Evolutionary conservation across 2,888 invertebrate species (phyloP).

Genomic region (Erannis defoliaria): DNA sequence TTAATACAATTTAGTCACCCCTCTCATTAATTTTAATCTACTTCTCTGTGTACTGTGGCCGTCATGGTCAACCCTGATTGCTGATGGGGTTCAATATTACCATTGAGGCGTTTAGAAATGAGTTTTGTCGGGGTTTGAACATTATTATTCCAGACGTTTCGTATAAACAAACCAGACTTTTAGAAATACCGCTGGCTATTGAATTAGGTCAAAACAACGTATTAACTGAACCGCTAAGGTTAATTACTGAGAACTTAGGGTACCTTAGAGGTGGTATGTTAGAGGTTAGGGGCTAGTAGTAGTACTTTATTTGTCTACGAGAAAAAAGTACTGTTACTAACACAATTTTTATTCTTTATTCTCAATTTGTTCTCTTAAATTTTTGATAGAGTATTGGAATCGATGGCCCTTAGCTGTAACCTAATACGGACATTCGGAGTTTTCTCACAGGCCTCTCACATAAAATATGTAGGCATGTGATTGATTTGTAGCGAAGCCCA

Average conservation of each 20-base stretch:
- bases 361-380: too few species aligned
- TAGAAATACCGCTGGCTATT: slow-evolving; percentile 23
- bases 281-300: too few species aligned
- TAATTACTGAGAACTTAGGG: not conserved
- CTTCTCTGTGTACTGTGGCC: slow-evolving; percentile 54
- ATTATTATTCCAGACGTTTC: slow-evolving; percentile 18
- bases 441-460: slow-evolving; percentile 31
- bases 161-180: slow-evolving; percentile 21
- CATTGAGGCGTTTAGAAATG: slow-evolving; percentile 49
- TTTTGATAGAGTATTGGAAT: slow-evolving; percentile 6
- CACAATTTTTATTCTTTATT: not conserved
- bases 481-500: slow-evolving; percentile 34
- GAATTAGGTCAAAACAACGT: slow-evolving; percentile 29
- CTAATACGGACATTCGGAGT: slow-evolving; percentile 19
- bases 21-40: slow-evolving; percentile 67
- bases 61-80: slow-evolving; percentile 59
- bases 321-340: too few species aligned
- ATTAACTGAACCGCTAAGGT: not conserved
- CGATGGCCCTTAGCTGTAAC: slow-evolving; percentile 21
- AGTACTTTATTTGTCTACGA: too few species aligned
- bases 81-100: slow-evolving; percentile 59
- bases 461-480: slow-evolving; percentile 33
- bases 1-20: slow-evolving; percentile 68
- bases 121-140: slow-evolving; percentile 40
- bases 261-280: too few species aligned